These are phyloP conservation scores for Monopis laevigella DNA, from an alignment of 2,888 invertebrate genomes.

Conservation along the genomic window DNA sequence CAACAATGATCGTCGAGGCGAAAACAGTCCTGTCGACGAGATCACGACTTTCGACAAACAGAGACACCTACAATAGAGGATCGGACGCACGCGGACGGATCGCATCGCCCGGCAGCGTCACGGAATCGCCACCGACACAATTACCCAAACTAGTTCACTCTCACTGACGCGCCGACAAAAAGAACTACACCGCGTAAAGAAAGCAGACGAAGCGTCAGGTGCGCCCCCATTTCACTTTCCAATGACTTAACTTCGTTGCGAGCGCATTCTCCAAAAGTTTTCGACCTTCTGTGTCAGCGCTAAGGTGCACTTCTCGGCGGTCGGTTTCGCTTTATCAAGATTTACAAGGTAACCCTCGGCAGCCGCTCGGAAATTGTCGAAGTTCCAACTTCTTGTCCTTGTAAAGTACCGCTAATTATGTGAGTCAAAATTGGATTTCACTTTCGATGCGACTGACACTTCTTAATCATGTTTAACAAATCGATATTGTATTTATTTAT, in stretches of 20 bases:
- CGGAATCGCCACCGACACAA: slow-evolving; percentile 47
- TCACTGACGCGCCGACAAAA: slow-evolving; percentile 52
- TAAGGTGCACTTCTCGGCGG: slow-evolving; percentile 24
- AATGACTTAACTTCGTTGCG: slow-evolving; percentile 42
- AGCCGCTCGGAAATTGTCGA: slow-evolving; percentile 6
- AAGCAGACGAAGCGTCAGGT: slow-evolving; percentile 51
- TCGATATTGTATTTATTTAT: too few species aligned
- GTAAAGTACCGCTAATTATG: slow-evolving; percentile 47
- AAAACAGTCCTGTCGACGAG: slow-evolving; percentile 26
- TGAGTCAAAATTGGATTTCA: slow-evolving; percentile 37
- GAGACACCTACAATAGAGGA: slow-evolving; percentile 27
- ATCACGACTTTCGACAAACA: slow-evolving; percentile 42
- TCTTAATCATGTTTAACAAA: too few species aligned
- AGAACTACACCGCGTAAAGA: slow-evolving; percentile 58
- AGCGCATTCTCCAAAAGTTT: slow-evolving; percentile 23
- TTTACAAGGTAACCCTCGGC: slow-evolving; percentile 52
- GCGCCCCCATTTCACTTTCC: slow-evolving; percentile 66
- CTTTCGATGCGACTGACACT: slow-evolving; percentile 27
- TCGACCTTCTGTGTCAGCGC: slow-evolving; percentile 26
- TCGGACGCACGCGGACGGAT: slow-evolving; percentile 40
- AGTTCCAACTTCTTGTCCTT: slow-evolving; percentile 9
- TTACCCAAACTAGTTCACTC: slow-evolving; percentile 64
- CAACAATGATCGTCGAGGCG: slow-evolving; percentile 30
- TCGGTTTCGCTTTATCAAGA: slow-evolving; percentile 45
- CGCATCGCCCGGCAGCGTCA: slow-evolving; percentile 29